These are phyloP conservation scores for Erynnis tages DNA, from an alignment of 2,888 invertebrate species.

Conservation along the genomic window DNA sequence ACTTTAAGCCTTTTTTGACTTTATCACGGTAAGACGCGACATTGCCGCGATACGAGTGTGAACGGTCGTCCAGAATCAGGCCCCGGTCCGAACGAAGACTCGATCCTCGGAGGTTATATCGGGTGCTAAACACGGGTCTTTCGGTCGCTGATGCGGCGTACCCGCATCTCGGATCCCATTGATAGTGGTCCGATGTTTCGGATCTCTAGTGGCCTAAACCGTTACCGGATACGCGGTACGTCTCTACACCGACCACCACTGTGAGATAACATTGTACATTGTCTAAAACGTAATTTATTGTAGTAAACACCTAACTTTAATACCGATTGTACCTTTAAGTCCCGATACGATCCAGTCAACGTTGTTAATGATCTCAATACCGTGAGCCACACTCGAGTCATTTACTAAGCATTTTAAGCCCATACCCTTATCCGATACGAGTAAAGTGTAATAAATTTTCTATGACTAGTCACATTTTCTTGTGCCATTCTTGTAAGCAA, in stretches of 20 bases:
- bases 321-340: slow-evolving; percentile 31
- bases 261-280: slow-evolving; percentile 34
- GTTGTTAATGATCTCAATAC: slow-evolving; percentile 70
- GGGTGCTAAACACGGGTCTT: slow-evolving; percentile 52
- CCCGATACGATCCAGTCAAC: slow-evolving; percentile 50
- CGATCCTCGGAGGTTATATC: slow-evolving; percentile 46
- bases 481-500: slow-evolving; percentile 52
- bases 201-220: slow-evolving; percentile 37
- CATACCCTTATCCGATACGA: slow-evolving; percentile 29
- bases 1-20: too few relatives aligned
- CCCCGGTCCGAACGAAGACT: too few relatives aligned
- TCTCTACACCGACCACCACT: slow-evolving; percentile 37
- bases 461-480: slow-evolving; percentile 51
- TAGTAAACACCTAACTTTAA: slow-evolving; percentile 31
- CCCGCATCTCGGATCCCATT: slow-evolving; percentile 55
- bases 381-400: slow-evolving; percentile 65
- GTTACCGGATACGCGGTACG: slow-evolving; percentile 59
- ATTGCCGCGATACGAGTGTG: too few relatives aligned
- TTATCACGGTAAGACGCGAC: too few relatives aligned
- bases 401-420: slow-evolving; percentile 57
- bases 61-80: too few relatives aligned
- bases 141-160: slow-evolving; percentile 45
- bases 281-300: slow-evolving; percentile 33
- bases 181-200: slow-evolving; percentile 8
- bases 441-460: slow-evolving; percentile 17